Percentiles rank a stretch among this genome's conserved stretches.
Evolutionary conservation across 2,113 vertebrate genomes (phyloP).

Genomic region (Myotis brandtii): DNA sequence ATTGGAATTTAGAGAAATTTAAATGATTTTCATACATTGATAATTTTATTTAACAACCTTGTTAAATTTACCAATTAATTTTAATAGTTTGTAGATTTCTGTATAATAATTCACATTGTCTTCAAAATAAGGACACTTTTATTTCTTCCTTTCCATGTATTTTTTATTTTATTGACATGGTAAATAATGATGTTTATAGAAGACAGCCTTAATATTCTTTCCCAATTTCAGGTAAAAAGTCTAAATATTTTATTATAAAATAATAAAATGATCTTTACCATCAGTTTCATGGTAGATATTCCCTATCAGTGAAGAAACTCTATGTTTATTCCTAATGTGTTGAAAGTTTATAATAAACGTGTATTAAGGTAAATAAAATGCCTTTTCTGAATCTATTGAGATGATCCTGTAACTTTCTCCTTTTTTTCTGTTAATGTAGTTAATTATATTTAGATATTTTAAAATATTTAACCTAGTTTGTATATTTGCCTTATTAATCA

Average conservation of each 20-base stretch:
- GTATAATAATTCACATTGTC: background rate
- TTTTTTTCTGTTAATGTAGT: background rate
- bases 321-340: background rate
- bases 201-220: background rate
- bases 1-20: background rate
- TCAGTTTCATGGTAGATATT: background rate
- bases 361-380: background rate
- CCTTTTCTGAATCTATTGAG: background rate
- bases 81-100: background rate
- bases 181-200: background rate
- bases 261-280: background rate
- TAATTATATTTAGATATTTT: background rate
- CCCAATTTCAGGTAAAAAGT: background rate
- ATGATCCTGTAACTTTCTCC: background rate
- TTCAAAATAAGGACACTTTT: background rate
- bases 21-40: background rate
- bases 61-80: background rate
- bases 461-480: background rate
- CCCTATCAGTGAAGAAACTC: background rate
- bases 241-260: background rate
- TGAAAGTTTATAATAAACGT: background rate
- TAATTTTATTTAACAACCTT: background rate
- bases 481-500: background rate
- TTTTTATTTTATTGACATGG: background rate
- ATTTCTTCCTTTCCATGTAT: background rate